Evolutionary conservation across 1,140 invertebrate species (phyloP), one percentile per base, ranked within the genome.

Genomic region (Rhagoletis pomonella): DNA sequence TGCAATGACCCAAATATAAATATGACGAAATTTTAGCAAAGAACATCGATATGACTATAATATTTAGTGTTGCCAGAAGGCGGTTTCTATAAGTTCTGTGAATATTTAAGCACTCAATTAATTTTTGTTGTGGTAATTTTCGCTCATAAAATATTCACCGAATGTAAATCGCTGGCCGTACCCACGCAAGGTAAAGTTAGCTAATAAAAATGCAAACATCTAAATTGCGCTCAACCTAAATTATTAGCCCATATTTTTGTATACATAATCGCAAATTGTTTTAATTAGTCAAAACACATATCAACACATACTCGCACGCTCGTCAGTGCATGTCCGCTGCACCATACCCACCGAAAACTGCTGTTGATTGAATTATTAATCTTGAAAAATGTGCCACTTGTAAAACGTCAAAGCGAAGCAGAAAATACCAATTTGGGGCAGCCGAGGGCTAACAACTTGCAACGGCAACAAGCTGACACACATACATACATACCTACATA

Each of bases 311-410:
- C n/a, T 9, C 44, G n/a, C n/a, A 29, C 4, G 55, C 47, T 5
- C 64, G 55, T 42, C 44, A 19, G 39, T 50, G 42, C 67, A 47
- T 29, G 29, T 29, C 29, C 29, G 29, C 42, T n/a, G 19, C 29
- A 3, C 39, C 3, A 12, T 4, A 2, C 4, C 17, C 47, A 7
- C n/a, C 4, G 44, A 55, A n/a, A 14, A 81, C 73, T 81, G 73
- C 44, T 29, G 73, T 81, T 81, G 73, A 81, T 55, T 81, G 73
- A 81, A 81, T 81, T 81, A 81, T 81, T 81, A 81, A 81, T 81
- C 47, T 81, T 55, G 47, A 81, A 81, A 81, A 81, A 81, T 81
- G 73, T 81, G 73, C 73, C 73, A 81, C 73, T 81, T 81, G 73
- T 81, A 81, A 81, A 81, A 81, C 47, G 73, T 81, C 73, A 81